These are phyloP conservation scores for Drosophila austrosaltans DNA, from an alignment of 2,888 invertebrate species.

Conservation along the genomic window DNA sequence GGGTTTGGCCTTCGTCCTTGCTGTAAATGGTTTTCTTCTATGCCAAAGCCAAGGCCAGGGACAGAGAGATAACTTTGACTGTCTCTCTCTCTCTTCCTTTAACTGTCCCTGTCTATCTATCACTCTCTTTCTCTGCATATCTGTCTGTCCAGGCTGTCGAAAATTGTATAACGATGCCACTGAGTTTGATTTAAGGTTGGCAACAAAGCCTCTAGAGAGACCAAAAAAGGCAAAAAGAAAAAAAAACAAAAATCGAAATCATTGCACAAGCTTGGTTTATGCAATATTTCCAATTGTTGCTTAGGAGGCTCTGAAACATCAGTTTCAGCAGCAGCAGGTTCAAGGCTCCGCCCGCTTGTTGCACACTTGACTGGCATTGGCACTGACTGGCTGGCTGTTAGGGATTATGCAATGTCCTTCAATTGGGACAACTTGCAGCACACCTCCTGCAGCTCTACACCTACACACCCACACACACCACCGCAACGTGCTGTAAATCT, in stretches of 20 bases:
- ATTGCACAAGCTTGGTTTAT: conserved; percentile 24
- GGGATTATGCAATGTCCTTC: conserved; percentile 69
- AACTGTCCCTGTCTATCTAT: neutral
- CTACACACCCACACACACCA: conserved; percentile 30
- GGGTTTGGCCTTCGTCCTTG: conserved; percentile 23
- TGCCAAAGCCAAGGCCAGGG: conserved; percentile 36
- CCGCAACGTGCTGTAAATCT: conserved; percentile 58
- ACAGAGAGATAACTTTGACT: conserved; percentile 25
- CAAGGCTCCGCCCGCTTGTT: conserved; percentile 64
- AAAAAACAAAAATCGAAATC: conserved; percentile 9
- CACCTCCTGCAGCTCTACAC: conserved; percentile 34
- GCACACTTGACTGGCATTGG: conserved; percentile 50
- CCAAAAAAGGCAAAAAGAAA: conserved; percentile 1
- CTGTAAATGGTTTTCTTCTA: conserved; percentile 39
- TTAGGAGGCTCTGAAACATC: conserved; percentile 19
- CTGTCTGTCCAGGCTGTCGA: conserved; percentile 7
- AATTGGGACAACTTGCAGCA: conserved; percentile 31
- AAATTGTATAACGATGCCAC: conserved; percentile 18
- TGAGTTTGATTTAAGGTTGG: conserved; percentile 7
- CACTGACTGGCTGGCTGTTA: conserved; percentile 3
- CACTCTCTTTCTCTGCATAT: neutral
- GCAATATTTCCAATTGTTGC: conserved; percentile 63
- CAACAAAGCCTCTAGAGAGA: conserved; percentile 24
- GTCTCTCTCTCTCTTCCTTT: neutral
- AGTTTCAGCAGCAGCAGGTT: conserved; percentile 43